Evolutionary conservation across 1,140 invertebrate species (phyloP).

Genomic region (Archivesica marissinica): DNA sequence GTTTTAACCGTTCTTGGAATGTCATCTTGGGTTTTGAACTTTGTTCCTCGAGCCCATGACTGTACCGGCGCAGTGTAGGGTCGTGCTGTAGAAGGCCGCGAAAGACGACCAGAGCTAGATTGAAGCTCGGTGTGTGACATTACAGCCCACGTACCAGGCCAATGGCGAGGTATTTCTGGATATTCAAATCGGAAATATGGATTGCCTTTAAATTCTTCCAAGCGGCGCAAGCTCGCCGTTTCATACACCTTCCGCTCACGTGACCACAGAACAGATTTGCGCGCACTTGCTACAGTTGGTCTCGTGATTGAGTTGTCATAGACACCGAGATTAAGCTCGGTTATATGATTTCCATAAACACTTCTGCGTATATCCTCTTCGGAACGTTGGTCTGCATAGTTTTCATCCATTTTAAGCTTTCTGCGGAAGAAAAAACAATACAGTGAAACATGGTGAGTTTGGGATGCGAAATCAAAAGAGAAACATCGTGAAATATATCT

Average conservation of each 20-base stretch:
- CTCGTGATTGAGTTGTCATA: slow-evolving; percentile 59
- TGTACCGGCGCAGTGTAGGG: slow-evolving; percentile 37
- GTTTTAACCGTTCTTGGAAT: slow-evolving; percentile 49
- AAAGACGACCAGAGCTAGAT: slow-evolving; percentile 12
- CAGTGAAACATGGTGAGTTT: no score
- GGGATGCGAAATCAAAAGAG: no score
- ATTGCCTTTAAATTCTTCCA: slow-evolving; percentile 49
- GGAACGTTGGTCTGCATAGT: not conserved
- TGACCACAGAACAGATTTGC: slow-evolving; percentile 59
- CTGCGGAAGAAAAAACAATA: no score
- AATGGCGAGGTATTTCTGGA: slow-evolving; percentile 57
- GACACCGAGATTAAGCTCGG: slow-evolving; percentile 48
- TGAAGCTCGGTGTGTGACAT: slow-evolving; percentile 30
- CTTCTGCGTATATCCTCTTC: slow-evolving; percentile 45
- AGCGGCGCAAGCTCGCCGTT: slow-evolving; percentile 33
- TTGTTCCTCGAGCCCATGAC: slow-evolving; percentile 5
- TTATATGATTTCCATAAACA: slow-evolving; percentile 31
- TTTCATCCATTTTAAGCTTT: not conserved
- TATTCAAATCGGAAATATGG: slow-evolving; percentile 53
- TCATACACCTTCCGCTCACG: slow-evolving; percentile 47
- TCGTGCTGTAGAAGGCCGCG: slow-evolving; percentile 47
- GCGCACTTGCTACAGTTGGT: slow-evolving; percentile 54
- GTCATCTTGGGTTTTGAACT: slow-evolving; percentile 6
- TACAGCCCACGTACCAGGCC: slow-evolving; percentile 60
- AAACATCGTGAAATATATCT: no score